Percentiles rank a stretch among this genome's conserved stretches.
Evolutionary conservation across 2,797 vertebrate species (phyloP).

Genomic region (Gymnothorax reevesii): DNA sequence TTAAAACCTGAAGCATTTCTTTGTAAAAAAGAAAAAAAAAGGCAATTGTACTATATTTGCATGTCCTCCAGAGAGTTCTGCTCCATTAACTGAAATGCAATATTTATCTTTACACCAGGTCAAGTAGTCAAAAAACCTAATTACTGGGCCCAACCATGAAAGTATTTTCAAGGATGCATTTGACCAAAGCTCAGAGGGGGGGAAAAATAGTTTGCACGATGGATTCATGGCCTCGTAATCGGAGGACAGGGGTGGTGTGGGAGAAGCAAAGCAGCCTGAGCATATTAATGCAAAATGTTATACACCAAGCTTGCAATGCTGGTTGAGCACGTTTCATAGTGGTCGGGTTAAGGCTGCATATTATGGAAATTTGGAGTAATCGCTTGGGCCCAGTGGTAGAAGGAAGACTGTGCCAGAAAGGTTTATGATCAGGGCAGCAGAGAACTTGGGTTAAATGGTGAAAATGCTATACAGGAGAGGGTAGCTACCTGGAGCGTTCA

Average conservation of each 20-base stretch:
- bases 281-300: constrained; percentile 20
- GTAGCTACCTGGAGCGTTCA: neutral
- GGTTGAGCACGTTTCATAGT: constrained; percentile 33
- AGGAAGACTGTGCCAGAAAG: constrained; percentile 16
- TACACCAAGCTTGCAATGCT: constrained; percentile 24
- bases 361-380: constrained; percentile 26
- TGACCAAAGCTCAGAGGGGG: neutral
- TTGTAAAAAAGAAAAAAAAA: neutral
- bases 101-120: neutral
- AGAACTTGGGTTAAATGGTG: neutral
- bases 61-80: neutral
- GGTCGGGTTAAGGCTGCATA: constrained; percentile 35
- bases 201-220: neutral
- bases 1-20: neutral
- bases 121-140: neutral
- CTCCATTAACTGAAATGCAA: neutral
- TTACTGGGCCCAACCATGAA: neutral
- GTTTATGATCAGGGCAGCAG: constrained; percentile 14
- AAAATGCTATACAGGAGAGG: neutral
- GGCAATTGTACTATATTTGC: neutral
- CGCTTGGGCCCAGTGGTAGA: constrained; percentile 9
- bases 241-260: neutral
- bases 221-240: constrained; percentile 14
- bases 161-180: constrained; percentile 4
- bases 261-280: constrained; percentile 16